These are phyloP conservation scores for Drosophila hydei DNA, from an alignment of 1,140 invertebrate genomes.

Conservation along the genomic window DNA sequence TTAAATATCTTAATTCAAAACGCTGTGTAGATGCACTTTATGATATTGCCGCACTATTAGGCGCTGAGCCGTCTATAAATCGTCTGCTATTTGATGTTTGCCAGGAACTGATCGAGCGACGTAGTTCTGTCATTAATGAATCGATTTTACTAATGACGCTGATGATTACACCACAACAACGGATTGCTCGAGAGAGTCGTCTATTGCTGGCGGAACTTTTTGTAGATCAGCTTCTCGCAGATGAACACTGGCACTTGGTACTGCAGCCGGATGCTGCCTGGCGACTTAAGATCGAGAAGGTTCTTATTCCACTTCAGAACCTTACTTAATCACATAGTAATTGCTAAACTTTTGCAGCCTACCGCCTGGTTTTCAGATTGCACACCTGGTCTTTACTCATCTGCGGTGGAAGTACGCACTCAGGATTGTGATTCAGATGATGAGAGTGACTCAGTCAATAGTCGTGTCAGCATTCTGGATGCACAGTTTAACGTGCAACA, in stretches of 20 bases:
- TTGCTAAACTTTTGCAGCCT: conserved; percentile 29
- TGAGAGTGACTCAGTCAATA: conserved; percentile 53
- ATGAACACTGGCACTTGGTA: conserved; percentile 76
- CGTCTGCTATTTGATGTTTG: conserved; percentile 65
- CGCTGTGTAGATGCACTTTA: conserved; percentile 47
- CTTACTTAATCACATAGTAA: background rate
- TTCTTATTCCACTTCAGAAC: background rate
- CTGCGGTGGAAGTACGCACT: conserved; percentile 73
- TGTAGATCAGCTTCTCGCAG: conserved; percentile 54
- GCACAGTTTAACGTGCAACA: conserved; percentile 79
- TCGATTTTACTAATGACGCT: conserved; percentile 58
- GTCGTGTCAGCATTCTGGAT: conserved; percentile 64
- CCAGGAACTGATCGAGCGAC: conserved; percentile 57
- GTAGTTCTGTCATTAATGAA: conserved; percentile 68
- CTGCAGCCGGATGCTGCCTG: conserved; percentile 62
- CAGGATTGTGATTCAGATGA: conserved; percentile 79
- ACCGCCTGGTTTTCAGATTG: conserved; percentile 74
- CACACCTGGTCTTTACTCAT: conserved; percentile 79
- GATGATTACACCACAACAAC: conserved; percentile 43
- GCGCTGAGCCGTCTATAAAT: conserved; percentile 38
- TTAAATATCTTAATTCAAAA: conserved; percentile 65
- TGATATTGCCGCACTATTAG: conserved; percentile 65
- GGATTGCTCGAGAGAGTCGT: conserved; percentile 28
- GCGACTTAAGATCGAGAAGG: conserved; percentile 66
- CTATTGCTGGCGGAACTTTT: conserved; percentile 51